Evolutionary conservation across 2,113 vertebrate genomes (phyloP), one percentile per base, ranked within the genome.

Genomic region (Sigmodon hispidus): DNA sequence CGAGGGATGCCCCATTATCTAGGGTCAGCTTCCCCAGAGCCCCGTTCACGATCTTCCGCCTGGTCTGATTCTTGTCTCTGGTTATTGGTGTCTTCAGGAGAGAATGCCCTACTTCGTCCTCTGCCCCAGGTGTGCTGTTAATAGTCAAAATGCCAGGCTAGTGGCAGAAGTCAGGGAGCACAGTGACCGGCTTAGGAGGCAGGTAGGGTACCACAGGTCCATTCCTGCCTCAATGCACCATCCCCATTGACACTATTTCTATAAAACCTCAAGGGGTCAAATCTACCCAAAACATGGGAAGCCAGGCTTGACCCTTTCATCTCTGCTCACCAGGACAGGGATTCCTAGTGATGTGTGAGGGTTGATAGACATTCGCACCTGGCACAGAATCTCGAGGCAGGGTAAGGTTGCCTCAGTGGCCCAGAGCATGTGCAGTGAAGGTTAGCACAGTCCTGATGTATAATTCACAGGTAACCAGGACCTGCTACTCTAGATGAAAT

Each of bases 391-490:
- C 70, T 69, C 17, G 3, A 76, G 43, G 76, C 19, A 45, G 70
- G 36, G 7, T 45, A 75, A 88, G 87, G 69, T 76, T 15, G 5
- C 43, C 80, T 48, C 5, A 0, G 67, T 52, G 77, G 57, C 92
- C 79, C 61, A n/a, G 52, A 70, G 89, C 79, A 36, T 24, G 16
- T 3, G n/a, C 75, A 61, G n/a, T 21, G 0, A 9, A 34, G 8
- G 65, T 22, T 52, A 87, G 40, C 87, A 26, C 16, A 1, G 36
- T 5, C 50, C 88, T 19, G 26, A 43, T 72, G 63, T 21, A 52
- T 85, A 70, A 95, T 88, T 93, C 59, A 96, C 80, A 75, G 36
- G 81, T 67, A 52, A 59, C 81, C 2, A 24, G 67, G 76, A 43
- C 29, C 86, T 22, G 81, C 76, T 79, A 8, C 79, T 69, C 48